Evolutionary conservation across 2,797 vertebrate species (phyloP).

Genomic region (Corythornis leucogaster): DNA sequence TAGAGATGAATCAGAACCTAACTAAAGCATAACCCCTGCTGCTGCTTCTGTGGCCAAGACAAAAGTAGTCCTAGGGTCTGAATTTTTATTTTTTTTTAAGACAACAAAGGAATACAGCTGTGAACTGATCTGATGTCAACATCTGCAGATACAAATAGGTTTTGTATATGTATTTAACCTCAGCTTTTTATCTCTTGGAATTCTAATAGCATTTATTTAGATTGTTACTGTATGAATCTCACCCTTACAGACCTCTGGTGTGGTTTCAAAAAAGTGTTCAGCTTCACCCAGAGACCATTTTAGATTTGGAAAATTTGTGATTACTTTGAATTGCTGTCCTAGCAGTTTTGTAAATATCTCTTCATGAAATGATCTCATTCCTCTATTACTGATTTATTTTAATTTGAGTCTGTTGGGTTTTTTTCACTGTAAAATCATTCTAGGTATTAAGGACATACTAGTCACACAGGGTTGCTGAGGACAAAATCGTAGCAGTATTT

Average conservation of each 20-base stretch:
- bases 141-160: neutral
- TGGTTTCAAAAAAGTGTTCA: neutral
- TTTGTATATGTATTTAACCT: neutral
- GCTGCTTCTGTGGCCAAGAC: neutral
- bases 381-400: neutral
- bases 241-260: neutral
- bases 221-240: neutral
- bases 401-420: neutral
- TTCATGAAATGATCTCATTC: neutral
- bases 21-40: neutral
- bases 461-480: neutral
- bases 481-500: neutral
- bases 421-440: neutral
- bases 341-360: neutral
- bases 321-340: neutral
- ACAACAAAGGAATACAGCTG: neutral
- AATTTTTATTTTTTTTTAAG: neutral
- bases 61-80: neutral
- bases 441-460: neutral
- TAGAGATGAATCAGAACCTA: slow-evolving; percentile 17
- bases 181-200: neutral
- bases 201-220: neutral
- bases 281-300: neutral
- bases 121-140: neutral
- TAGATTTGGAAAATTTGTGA: neutral